phyloP scores from a whole-genome alignment of 2,113 vertebrate genomes.

The Pelodiscus sinensis region DNA sequence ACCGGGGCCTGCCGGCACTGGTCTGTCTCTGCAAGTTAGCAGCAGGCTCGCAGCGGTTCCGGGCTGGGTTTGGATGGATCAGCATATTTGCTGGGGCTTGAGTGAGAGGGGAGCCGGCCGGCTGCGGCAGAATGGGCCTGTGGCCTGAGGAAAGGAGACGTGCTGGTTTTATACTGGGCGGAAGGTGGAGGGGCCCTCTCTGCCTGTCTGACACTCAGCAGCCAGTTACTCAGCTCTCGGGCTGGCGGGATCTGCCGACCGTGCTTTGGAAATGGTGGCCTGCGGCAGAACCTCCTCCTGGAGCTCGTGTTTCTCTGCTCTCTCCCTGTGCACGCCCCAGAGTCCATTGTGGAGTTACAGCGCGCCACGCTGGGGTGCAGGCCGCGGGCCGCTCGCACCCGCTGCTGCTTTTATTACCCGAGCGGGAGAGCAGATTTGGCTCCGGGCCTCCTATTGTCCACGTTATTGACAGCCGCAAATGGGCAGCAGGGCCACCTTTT shows the following conservation, averaged over 20 bases:
- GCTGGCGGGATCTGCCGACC: too few relatives aligned
- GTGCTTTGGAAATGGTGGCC: not conserved
- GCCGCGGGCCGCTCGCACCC: not conserved
- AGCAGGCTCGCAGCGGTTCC: not conserved
- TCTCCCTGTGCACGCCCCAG: fast-evolving
- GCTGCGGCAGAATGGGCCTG: fast-evolving
- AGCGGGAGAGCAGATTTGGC: conserved; percentile 31
- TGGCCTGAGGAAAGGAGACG: fast-evolving
- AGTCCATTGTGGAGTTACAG: conserved; percentile 25
- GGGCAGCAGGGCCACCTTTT: conserved; percentile 26
- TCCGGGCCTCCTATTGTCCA: conserved; percentile 32
- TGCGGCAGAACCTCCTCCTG: fast-evolving
- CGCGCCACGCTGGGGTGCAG: conserved; percentile 4
- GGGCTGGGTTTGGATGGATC: not conserved
- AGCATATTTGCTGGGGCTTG: not conserved
- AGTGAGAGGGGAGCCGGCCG: fast-evolving
- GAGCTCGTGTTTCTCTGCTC: not conserved
- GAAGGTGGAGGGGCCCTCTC: not conserved
- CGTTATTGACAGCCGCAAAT: conserved; percentile 45
- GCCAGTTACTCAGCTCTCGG: too few relatives aligned
- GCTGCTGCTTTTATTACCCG: conserved; percentile 41
- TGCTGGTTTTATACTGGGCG: not conserved
- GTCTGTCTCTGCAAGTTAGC: not conserved
- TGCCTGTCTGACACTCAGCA: not conserved
- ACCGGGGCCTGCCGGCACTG: not conserved